Evolutionary conservation across 2,797 vertebrate genomes (phyloP).

Genomic region (Buceros bicornis): DNA sequence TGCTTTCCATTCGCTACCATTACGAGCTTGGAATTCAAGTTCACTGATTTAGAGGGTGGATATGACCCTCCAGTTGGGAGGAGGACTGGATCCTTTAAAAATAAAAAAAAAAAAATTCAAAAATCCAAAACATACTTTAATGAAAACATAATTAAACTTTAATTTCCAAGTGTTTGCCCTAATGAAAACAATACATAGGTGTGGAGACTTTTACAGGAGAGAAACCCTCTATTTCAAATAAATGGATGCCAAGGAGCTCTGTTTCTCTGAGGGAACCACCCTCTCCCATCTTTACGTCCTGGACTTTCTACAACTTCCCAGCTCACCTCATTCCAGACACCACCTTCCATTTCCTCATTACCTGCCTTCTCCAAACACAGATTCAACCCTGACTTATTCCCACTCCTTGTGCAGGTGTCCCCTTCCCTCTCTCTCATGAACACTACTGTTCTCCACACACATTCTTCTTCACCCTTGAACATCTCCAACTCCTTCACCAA

Average conservation of each 20-base stretch:
- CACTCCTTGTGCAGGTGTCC: neutral
- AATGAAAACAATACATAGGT: neutral
- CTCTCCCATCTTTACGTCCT: neutral
- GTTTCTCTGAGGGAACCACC: neutral
- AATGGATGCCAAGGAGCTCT: neutral
- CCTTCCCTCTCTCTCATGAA: neutral
- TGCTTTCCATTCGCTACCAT: neutral
- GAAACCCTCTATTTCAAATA: neutral
- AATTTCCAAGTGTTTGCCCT: neutral
- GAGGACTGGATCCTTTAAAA: neutral
- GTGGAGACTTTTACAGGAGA: neutral
- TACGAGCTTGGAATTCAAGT: neutral
- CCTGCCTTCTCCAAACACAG: neutral
- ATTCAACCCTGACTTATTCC: neutral
- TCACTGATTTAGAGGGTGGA: neutral
- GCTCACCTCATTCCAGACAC: neutral
- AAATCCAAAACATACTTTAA: neutral
- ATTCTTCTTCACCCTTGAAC: neutral
- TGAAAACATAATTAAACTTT: neutral
- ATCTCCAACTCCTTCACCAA: rapidly evolving
- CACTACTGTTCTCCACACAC: neutral
- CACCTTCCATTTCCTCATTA: neutral
- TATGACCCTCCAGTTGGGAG: neutral
- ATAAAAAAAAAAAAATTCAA: too few relatives aligned
- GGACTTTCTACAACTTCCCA: neutral